Conservation (phyloP, 2,797 vertebrate species). For the Xyrichtys novacula region DNA sequence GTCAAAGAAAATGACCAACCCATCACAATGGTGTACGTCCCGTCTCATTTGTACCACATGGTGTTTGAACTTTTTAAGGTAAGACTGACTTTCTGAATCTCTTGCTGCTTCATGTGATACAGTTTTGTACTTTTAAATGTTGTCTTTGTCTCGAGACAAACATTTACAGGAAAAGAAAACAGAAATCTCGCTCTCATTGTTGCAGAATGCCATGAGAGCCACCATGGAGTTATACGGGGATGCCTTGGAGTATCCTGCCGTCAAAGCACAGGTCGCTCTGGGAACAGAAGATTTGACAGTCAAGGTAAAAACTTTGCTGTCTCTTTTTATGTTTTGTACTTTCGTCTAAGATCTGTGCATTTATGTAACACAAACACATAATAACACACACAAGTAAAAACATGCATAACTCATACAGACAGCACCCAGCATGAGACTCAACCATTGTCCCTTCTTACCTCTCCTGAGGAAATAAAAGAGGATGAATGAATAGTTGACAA, state of each 20-base stretch:
- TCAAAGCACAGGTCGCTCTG: conserved; percentile 89
- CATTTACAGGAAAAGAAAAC: background rate
- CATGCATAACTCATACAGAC: too few relatives aligned
- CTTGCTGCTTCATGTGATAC: too few relatives aligned
- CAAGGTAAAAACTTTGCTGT: conserved; percentile 84
- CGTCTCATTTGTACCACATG: conserved; percentile 99
- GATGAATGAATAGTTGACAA: too few relatives aligned
- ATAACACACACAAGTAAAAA: too few relatives aligned
- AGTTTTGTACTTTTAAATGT: background rate
- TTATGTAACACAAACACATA: too few relatives aligned
- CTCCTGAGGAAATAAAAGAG: too few relatives aligned
- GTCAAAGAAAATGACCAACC: conserved; percentile 89
- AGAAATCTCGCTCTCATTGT: background rate
- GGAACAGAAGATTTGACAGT: conserved; percentile 95
- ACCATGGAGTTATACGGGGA: conserved; percentile 95
- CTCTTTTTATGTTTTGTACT: background rate
- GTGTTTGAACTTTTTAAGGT: conserved; percentile 99
- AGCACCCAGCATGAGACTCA: too few relatives aligned
- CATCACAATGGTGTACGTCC: conserved; percentile 94
- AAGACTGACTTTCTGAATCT: conserved; percentile 7
- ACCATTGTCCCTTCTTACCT: too few relatives aligned
- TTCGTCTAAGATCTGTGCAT: too few relatives aligned
- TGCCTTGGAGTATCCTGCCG: conserved; percentile 88
- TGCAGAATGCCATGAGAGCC: conserved; percentile 97
- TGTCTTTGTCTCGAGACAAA: background rate